Base-by-base conservation (phyloP, 2,888 invertebrate genomes). In the Proisotoma minuta region DNA sequence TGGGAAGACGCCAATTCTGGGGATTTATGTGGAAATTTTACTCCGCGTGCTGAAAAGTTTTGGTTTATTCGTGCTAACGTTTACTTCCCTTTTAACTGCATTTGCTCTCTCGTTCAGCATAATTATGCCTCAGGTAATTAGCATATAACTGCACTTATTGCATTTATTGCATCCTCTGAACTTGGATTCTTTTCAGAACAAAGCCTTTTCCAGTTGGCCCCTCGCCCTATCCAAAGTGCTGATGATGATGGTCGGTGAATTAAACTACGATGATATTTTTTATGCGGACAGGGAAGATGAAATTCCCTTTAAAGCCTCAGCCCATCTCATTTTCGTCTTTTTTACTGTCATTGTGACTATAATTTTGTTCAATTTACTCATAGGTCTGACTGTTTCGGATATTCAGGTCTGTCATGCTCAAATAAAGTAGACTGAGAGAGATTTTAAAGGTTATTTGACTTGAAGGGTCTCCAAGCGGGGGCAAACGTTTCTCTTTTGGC, bases 361-460 rank as follows among this genome's bases (percentile, higher is more conserved):
- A 10, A 69, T 69, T 3, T 57, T 72, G 18, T 72, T 70, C 34
- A 72, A 72, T 52, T 52, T 72, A 12, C 59, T 72, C 1, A 70
- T 72, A 43, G 72, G 68, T 49, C 68, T 72, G 26, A 72, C 72
- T 20, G 69, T 72, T 34, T 65, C 62, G n/a, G 72, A 72, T 57
- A 70, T 68, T 53, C 70, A 70, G 60, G 72, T 66, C 61, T 10
- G 28, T 28, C 8, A 22, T 15, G 2, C 2, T 5, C 22, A 54
- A 23, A n/a, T n/a, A n/a, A n/a, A n/a, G n/a, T n/a, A n/a, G n/a
- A n/a, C n/a, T n/a, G n/a, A n/a, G n/a, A n/a, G n/a, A n/a, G n/a
- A n/a, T n/a, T n/a, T n/a, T n/a, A n/a, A 4, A 51, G 51, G 24
- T 10, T 24, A 10, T 51, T 23, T 51, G 12, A 12, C 3, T 22